Evolutionary conservation across 2,113 vertebrate species (phyloP).

Genomic region (Zapornia atra): DNA sequence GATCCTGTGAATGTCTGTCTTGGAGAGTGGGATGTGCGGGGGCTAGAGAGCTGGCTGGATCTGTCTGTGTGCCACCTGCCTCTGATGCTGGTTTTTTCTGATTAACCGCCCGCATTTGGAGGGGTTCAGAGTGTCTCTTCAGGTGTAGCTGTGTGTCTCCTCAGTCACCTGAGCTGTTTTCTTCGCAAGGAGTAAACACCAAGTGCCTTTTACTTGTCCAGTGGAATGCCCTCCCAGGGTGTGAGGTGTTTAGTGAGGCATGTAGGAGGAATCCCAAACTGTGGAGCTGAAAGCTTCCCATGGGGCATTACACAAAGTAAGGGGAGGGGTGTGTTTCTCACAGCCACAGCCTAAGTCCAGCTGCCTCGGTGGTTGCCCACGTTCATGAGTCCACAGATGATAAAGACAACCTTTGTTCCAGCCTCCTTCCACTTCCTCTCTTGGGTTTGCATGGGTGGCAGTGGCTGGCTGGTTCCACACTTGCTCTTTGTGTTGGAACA

Average conservation of each 20-base stretch:
- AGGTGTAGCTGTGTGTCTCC: not conserved
- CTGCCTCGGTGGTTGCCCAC: not conserved
- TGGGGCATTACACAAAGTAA: not conserved
- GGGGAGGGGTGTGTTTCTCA: not conserved
- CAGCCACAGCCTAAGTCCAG: not conserved
- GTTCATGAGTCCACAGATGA: not conserved
- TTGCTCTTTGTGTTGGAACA: not conserved
- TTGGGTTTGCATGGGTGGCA: not conserved
- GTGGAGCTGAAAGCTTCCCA: not conserved
- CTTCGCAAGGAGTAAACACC: not conserved
- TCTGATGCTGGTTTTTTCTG: not conserved
- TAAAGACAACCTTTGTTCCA: slow-evolving; percentile 33
- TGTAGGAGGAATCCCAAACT: not conserved
- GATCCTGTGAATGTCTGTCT: not conserved
- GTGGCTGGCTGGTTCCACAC: not conserved
- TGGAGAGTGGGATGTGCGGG: not conserved
- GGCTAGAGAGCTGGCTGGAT: not conserved
- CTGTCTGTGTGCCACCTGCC: not conserved
- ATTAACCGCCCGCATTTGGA: not conserved
- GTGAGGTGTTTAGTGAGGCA: not conserved
- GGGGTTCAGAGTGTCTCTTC: not conserved
- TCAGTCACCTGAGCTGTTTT: not conserved
- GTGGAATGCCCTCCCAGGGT: not conserved
- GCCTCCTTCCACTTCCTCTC: not conserved
- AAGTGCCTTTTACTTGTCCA: not conserved